Conservation (phyloP, 2,888 invertebrate genomes). For the Lysandra coridon region DNA sequence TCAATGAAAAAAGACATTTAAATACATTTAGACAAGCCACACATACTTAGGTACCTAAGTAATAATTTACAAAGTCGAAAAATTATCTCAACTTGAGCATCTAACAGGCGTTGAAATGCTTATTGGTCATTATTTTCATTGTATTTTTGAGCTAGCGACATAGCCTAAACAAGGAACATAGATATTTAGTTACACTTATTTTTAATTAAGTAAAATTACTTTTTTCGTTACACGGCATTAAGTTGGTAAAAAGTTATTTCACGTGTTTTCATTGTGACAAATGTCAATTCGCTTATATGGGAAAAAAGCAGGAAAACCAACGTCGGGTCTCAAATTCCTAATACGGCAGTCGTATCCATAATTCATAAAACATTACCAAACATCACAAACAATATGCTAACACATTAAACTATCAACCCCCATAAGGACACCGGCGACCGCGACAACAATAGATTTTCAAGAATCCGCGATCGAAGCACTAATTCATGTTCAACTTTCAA, state of each 20-base stretch:
- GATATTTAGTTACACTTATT: slow-evolving; percentile 35
- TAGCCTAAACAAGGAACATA: slow-evolving; percentile 41
- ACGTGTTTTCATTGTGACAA: not conserved
- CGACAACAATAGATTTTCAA: no score
- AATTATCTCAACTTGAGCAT: slow-evolving; percentile 23
- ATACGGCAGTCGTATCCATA: not conserved
- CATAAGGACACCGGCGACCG: no score
- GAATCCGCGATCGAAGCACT: no score
- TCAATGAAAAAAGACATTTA: not conserved
- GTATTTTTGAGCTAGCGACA: slow-evolving; percentile 20
- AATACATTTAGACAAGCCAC: slow-evolving; percentile 22
- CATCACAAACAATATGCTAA: not conserved
- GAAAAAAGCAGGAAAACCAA: not conserved
- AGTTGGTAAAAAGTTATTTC: not conserved
- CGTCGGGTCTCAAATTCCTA: not conserved
- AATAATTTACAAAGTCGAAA: not conserved
- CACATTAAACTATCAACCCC: not conserved
- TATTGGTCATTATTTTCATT: slow-evolving; percentile 5
- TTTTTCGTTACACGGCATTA: not conserved
- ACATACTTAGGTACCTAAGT: slow-evolving; percentile 1
- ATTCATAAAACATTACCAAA: not conserved
- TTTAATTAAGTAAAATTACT: not conserved
- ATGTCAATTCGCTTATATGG: not conserved
- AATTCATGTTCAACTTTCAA: not conserved
- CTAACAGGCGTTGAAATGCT: not conserved